phyloP scores from a whole-genome alignment of 2,113 vertebrate species.

The Peromyscus leucopus region DNA sequence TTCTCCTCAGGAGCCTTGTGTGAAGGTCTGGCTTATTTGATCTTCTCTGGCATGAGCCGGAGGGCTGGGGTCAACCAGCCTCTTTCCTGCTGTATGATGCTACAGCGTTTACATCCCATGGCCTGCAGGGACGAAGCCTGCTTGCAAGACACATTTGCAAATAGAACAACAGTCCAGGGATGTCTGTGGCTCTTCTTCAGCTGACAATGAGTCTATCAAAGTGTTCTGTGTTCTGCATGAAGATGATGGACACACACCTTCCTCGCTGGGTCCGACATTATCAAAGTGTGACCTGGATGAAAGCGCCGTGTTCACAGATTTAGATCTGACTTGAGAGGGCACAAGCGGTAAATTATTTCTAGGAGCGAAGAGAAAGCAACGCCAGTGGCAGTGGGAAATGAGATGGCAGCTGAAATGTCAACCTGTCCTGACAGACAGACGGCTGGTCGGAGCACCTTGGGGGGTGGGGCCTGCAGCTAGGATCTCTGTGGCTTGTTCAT shows the following conservation, averaged over 20 bases:
- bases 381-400: neutral
- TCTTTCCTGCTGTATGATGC: neutral
- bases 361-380: neutral
- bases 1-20: accelerated
- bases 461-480: neutral
- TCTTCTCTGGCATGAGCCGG: neutral
- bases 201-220: neutral
- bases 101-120: neutral
- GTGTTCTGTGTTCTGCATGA: neutral
- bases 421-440: neutral
- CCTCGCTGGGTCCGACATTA: neutral
- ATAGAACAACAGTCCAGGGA: neutral
- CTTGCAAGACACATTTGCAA: neutral
- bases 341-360: neutral
- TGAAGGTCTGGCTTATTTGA: neutral
- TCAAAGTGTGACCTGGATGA: neutral
- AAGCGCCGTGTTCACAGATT: neutral
- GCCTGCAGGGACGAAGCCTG: neutral
- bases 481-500: neutral
- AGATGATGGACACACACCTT: neutral
- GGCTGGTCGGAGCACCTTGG: neutral
- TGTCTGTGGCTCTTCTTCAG: neutral
- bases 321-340: neutral
- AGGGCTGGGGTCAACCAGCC: neutral
- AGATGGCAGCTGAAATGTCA: neutral